Base-by-base conservation (phyloP, 2,888 invertebrate genomes). In the Pseudococcus viburni region DNA sequence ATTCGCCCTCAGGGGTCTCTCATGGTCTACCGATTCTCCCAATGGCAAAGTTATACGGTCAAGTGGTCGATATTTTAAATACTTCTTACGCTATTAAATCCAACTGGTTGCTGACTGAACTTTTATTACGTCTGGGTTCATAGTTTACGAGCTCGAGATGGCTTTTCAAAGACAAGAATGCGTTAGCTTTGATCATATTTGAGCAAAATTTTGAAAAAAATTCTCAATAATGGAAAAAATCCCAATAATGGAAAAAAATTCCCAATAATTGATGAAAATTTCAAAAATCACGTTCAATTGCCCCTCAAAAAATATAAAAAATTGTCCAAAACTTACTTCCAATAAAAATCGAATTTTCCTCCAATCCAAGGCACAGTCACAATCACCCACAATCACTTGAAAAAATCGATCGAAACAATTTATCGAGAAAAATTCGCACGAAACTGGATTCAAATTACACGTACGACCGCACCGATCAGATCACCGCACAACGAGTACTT, bases 401-500 rank as follows among this genome's bases (percentile, higher is more conserved):
- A 73, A 26, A 9, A 26, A 77, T 77, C 8, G 33, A 39, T 73
- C 15, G 73, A 73, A 77, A 8, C 15, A n/a, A 77, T 73, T 73
- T 73, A 33, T 73, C 73, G 73, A 77, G 39, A 77, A 46, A 46
- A 15, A 83, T 33, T 33, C 1, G 26, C 15, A 17, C 46, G 80
- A 83, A 83, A n/a, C 17, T 9, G 80, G 46, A 46, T 19, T 12
- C 22, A 17, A 83, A 46, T 83, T 83, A 15, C 46, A 46, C 46
- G 46, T 19, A 46, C 33, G 46, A 83, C 42, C 80, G 46, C 46
- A 83, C 80, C 33, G 42, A 42, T 42, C 80, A 46, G 42, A 42
- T 42, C 80, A 83, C 80, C 46, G 33, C 42, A 83, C 80, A 46
- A 19, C 80, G 19, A 7, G 11, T 46, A 83, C 19, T 83, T 83